Conservation (phyloP, 1,140 invertebrate species). For the Aphelenchoides fujianensis region DNA sequence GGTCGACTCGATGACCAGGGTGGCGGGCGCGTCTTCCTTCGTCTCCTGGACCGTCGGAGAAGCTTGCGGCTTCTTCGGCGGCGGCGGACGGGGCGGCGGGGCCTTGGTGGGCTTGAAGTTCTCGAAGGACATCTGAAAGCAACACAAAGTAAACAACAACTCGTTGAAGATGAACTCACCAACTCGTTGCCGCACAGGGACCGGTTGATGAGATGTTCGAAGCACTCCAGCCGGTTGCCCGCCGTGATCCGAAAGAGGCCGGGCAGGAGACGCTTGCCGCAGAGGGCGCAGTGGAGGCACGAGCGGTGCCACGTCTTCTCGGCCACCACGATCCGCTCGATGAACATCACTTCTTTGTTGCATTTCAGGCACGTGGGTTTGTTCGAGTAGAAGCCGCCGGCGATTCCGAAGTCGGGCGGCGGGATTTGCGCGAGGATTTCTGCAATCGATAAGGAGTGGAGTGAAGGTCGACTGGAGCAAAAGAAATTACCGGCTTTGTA, state of each 20-base stretch:
- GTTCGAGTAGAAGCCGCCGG: constrained; percentile 6
- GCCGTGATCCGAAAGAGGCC: constrained; percentile 12
- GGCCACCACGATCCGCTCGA: constrained; percentile 13
- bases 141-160: not conserved
- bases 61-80: not conserved
- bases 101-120: not conserved
- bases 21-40: not conserved
- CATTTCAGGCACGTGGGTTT: constrained; percentile 20
- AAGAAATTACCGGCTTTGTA: constrained; percentile 5
- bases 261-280: constrained; percentile 4
- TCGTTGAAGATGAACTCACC: not conserved
- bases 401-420: constrained; percentile 15
- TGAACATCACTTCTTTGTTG: constrained; percentile 5
- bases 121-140: constrained; percentile 14
- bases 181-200: constrained; percentile 11
- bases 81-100: constrained; percentile 21
- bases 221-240: constrained; percentile 14
- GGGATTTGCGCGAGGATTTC: constrained; percentile 13
- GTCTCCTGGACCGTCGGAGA: not conserved
- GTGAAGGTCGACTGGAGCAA: too few species aligned
- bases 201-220: constrained; percentile 13
- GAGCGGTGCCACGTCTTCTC: constrained; percentile 1
- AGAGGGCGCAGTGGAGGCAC: constrained; percentile 18
- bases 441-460: too few species aligned
- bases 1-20: not conserved